Evolutionary conservation across 2,797 vertebrate genomes (phyloP).

Genomic region (Takifugu ocellatus): DNA sequence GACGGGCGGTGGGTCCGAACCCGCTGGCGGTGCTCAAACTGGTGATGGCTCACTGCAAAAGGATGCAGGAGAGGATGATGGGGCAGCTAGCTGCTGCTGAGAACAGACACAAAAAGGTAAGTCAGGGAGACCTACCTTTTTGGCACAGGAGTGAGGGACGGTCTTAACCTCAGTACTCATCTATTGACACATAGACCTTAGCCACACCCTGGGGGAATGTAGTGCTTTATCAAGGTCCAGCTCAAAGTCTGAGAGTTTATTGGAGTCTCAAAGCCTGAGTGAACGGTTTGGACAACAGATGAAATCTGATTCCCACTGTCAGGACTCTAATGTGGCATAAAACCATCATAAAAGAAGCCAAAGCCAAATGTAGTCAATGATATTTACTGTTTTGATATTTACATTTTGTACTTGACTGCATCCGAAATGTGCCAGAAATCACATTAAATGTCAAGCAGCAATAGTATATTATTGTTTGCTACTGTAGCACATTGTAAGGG

Average conservation of each 20-base stretch:
- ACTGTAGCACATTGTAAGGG: no score
- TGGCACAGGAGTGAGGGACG: no score
- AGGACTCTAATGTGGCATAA: no score
- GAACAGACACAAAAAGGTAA: slow-evolving; percentile 90
- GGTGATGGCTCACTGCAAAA: slow-evolving; percentile 96
- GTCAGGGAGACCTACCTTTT: slow-evolving; percentile 1
- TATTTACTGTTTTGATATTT: no score
- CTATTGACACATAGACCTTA: background rate
- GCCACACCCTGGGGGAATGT: slow-evolving; percentile 12
- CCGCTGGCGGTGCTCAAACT: slow-evolving; percentile 90
- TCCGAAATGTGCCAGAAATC: no score
- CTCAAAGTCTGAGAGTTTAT: slow-evolving; percentile 1
- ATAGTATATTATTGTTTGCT: no score
- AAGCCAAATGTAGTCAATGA: no score
- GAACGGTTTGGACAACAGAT: background rate
- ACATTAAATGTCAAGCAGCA: no score
- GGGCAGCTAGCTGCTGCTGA: slow-evolving; percentile 90
- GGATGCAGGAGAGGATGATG: slow-evolving; percentile 96
- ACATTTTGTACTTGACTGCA: no score
- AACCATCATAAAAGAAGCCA: no score
- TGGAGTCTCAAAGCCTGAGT: background rate
- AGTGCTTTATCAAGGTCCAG: slow-evolving; percentile 17
- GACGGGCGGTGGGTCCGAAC: slow-evolving; percentile 78
- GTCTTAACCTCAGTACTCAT: no score
- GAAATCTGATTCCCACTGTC: no score